Conservation (phyloP, 2,797 vertebrate genomes). For the Sebastes vulpes region DNA sequence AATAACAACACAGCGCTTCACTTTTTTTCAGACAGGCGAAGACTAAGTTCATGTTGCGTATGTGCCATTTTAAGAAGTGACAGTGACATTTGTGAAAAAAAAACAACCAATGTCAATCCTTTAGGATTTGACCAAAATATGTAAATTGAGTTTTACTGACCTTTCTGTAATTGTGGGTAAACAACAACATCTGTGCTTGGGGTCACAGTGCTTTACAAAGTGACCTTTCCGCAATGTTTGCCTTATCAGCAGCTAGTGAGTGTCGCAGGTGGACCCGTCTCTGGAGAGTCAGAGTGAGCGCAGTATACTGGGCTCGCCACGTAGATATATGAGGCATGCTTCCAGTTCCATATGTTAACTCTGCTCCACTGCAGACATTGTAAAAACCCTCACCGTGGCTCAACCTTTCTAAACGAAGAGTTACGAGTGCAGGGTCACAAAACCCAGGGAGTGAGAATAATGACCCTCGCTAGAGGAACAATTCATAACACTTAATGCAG, state of each 20-base stretch:
- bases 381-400: constrained; percentile 37
- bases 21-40: neutral
- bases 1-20: accelerated
- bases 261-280: constrained; percentile 22
- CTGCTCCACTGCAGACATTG: constrained; percentile 36
- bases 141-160: constrained; percentile 49
- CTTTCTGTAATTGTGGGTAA: constrained; percentile 58
- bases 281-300: constrained; percentile 15
- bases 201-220: constrained; percentile 36
- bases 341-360: constrained; percentile 47
- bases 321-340: constrained; percentile 21
- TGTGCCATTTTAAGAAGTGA: neutral
- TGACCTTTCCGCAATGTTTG: constrained; percentile 60
- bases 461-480: constrained; percentile 44
- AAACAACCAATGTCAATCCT: constrained; percentile 12
- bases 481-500: constrained; percentile 63
- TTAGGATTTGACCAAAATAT: constrained; percentile 34
- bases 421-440: constrained; percentile 40
- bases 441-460: constrained; percentile 53
- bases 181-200: constrained; percentile 74
- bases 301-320: neutral
- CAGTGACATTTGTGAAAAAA: neutral
- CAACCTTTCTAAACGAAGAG: constrained; percentile 37
- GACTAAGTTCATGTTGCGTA: neutral
- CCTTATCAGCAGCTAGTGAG: constrained; percentile 56